These are phyloP conservation scores for Idaea biselata DNA, from an alignment of 2,888 invertebrate genomes.

Conservation along the genomic window DNA sequence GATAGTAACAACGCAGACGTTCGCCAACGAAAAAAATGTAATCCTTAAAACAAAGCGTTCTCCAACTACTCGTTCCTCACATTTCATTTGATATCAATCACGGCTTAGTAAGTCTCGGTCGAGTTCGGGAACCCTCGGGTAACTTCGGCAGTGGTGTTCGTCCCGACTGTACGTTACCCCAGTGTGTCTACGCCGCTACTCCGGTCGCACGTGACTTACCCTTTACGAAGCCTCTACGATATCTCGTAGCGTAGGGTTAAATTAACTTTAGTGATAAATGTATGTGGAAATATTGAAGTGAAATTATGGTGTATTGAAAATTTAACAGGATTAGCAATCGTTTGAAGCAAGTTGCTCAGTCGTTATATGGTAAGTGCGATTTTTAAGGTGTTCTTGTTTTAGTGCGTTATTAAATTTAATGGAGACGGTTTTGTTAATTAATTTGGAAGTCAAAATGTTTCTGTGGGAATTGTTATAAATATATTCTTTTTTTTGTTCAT, in stretches of 20 bases:
- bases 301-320: slow-evolving; percentile 44
- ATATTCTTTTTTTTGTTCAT: slow-evolving; percentile 6
- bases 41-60: slow-evolving; percentile 74
- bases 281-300: slow-evolving; percentile 46
- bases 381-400: slow-evolving; percentile 16
- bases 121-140: slow-evolving; percentile 57
- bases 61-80: slow-evolving; percentile 75
- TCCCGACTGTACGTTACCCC: slow-evolving; percentile 52
- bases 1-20: slow-evolving; percentile 26
- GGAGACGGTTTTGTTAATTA: slow-evolving; percentile 4
- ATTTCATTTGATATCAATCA: slow-evolving; percentile 81
- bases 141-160: slow-evolving; percentile 56
- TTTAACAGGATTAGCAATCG: slow-evolving; percentile 43
- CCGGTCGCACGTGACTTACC: slow-evolving; percentile 53
- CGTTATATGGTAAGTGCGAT: slow-evolving; percentile 62
- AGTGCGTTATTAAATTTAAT: slow-evolving; percentile 24
- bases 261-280: slow-evolving; percentile 43
- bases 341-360: slow-evolving; percentile 37
- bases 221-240: slow-evolving; percentile 53
- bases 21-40: slow-evolving; percentile 51
- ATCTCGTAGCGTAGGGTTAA: slow-evolving; percentile 39
- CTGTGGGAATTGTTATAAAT: slow-evolving; percentile 14
- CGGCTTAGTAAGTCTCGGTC: slow-evolving; percentile 66
- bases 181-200: slow-evolving; percentile 67
- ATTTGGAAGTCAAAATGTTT: slow-evolving; percentile 10